Evolutionary conservation across 2,797 vertebrate species (phyloP).

Genomic region (Gymnocypris eckloni): DNA sequence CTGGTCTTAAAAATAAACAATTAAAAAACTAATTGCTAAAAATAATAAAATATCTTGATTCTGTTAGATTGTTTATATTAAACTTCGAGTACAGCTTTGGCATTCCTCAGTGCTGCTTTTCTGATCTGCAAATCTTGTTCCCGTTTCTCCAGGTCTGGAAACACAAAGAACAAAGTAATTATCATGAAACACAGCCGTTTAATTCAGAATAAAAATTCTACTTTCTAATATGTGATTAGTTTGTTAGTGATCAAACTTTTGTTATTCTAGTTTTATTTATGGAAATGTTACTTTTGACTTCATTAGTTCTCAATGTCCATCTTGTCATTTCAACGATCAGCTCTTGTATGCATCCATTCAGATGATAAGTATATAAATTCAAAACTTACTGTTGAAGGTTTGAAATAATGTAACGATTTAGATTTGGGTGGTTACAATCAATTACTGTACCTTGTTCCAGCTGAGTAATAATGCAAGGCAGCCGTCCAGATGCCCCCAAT

Average conservation of each 20-base stretch:
- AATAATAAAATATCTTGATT: no score
- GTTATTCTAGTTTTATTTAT: slow-evolving; percentile 48
- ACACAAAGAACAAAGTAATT: slow-evolving; percentile 37
- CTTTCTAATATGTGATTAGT: neutral
- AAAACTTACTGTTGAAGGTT: neutral
- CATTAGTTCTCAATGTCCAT: neutral
- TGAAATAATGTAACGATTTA: neutral
- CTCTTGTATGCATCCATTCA: slow-evolving; percentile 1
- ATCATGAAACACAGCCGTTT: neutral
- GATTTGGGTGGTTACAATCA: neutral
- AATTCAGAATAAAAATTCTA: neutral
- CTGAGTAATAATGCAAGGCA: slow-evolving; percentile 65
- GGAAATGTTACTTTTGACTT: slow-evolving; percentile 9
- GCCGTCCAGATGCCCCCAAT: slow-evolving; percentile 72
- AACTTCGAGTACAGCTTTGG: slow-evolving; percentile 55
- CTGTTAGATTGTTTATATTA: neutral
- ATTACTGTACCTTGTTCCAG: slow-evolving; percentile 69
- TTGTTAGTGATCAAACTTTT: slow-evolving; percentile 7
- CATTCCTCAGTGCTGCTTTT: slow-evolving; percentile 63
- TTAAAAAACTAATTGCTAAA: neutral
- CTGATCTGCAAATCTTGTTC: slow-evolving; percentile 62
- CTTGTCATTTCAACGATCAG: slow-evolving; percentile 2
- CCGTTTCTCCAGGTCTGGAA: slow-evolving; percentile 71
- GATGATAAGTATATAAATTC: neutral
- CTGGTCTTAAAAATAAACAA: neutral